Base-by-base conservation (phyloP, 1,140 invertebrate genomes). In the Ruditapes philippinarum region DNA sequence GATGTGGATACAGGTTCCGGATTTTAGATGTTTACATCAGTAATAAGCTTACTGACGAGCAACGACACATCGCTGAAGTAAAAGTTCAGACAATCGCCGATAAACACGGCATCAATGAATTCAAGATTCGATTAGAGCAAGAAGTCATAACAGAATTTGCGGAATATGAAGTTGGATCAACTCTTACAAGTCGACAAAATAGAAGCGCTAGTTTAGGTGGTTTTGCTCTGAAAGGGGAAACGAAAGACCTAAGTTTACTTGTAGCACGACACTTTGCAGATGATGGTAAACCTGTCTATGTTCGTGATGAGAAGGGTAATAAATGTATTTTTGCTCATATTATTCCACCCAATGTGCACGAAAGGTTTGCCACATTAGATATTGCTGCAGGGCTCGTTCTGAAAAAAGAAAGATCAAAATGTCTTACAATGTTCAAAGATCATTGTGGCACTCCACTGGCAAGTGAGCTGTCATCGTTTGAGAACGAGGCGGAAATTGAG, bases 371-470 rank as follows among this genome's bases (percentile, higher is more conserved):
- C 5, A 11, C 78, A 5, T 19, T 57, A 51, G 78, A 80, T n/a
- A 80, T 80, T 36, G 78, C 78, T 19, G 78, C 33, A 0, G 78
- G 51, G 19, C 17, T 1, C n/a, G 42, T 76, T 7, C 40, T 80
- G 12, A 57, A 57, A 17, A 57, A 80, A 0, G 51, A 60, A n/a
- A 7, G 51, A 19, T 17, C 17, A 9, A 25, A 57, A 5, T 76
- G 38, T 76, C 14, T 28, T 7, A 80, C 78, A n/a, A 36, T 31
- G 28, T 80, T 80, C n/a, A 57, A 60, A 17, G 49, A 80, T 60
- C 17, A 0, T 17, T n/a, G 40, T 11, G 57, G 57, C 5, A 42
- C 22, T 22, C 25, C 7, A 36, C 28, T 31, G 12, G 11, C 28
- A 80, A 80, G 78, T 36, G 3, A 25, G 17, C 7, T 80, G 9